Base-by-base conservation (phyloP, 2,113 vertebrate species). In the Alosa alosa region DNA sequence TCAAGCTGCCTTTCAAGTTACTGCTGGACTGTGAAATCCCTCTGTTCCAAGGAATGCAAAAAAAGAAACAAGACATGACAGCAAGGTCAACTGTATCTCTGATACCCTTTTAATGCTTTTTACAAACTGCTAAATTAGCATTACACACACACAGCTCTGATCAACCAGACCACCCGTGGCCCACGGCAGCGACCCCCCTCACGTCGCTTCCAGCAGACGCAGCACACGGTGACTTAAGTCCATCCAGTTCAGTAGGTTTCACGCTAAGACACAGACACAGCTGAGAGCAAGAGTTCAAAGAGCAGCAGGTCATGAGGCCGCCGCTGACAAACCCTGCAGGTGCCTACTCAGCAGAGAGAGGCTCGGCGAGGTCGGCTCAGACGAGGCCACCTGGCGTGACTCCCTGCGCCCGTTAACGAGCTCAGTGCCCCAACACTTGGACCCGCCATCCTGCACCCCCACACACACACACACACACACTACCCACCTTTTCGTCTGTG, bases 41-140 rank as follows among this genome's bases (percentile, higher is more conserved):
- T 84, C 84, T 83, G 78, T 72, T 82, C 52, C 72, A 86, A 84
- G 82, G 83, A 84, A 82, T 81, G 55, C 17, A 52, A 52, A 15
- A 78, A 78, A 52, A 52, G 1, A 78, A 78, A 78, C 17, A 39
- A 17, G 22, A 25, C 60, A 64, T 64, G 52, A 39, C 36, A 84
- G 31, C 46, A 81, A 46, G 46, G 8, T 82, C 60, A 78, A n/a
- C 18, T 55, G 60, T 83, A 85, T 46, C 20, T 82, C 41, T 75
- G 36, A 88, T 31, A 86, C 82, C 81, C 64, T 52, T 81, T 84
- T 50, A 13, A 55, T 55, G 52, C 15, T 18, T 55, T 18, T 55
- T 36, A 72, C 1, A 72, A 72, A 72, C 25, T 11, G 10, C 5
- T 4, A 17, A 78, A 78, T 78, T 17, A 39, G 72, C 72, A 39